These are phyloP conservation scores for Hydrochoerus hydrochaeris DNA, from an alignment of 2,113 vertebrate species.

Conservation along the genomic window DNA sequence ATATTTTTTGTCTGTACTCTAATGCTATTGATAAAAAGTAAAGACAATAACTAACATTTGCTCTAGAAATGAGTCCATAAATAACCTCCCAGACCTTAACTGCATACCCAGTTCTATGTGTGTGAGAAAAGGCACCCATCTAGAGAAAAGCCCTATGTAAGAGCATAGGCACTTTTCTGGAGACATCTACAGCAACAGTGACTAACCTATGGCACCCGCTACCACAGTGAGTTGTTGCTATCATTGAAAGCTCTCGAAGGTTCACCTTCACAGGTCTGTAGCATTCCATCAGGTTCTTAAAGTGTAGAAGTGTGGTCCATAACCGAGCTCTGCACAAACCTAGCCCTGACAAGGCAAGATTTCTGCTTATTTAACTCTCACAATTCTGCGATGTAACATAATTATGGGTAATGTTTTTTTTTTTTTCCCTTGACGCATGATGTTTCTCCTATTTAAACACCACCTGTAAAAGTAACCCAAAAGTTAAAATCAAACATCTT, in stretches of 20 bases:
- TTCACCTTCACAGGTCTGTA: neutral
- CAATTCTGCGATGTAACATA: neutral
- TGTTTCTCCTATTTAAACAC: neutral
- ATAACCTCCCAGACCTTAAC: neutral
- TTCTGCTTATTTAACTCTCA: neutral
- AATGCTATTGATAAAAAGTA: neutral
- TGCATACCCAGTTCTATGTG: neutral
- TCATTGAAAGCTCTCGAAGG: neutral
- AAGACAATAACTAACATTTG: neutral
- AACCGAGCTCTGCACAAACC: neutral
- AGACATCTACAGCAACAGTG: neutral
- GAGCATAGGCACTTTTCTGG: neutral
- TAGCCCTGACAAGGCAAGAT: neutral
- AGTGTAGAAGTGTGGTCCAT: neutral
- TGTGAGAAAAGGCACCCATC: neutral
- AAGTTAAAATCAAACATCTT: neutral
- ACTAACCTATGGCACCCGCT: neutral
- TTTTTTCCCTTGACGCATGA: neutral
- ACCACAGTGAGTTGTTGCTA: neutral
- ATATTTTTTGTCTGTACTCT: neutral
- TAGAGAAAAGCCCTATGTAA: neutral
- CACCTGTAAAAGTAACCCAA: slow-evolving; percentile 16
- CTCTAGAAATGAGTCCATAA: neutral
- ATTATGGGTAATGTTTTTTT: neutral
- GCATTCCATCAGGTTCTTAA: neutral